Conservation (phyloP, 2,888 invertebrate genomes). For the Andricus quercusramuli region DNA sequence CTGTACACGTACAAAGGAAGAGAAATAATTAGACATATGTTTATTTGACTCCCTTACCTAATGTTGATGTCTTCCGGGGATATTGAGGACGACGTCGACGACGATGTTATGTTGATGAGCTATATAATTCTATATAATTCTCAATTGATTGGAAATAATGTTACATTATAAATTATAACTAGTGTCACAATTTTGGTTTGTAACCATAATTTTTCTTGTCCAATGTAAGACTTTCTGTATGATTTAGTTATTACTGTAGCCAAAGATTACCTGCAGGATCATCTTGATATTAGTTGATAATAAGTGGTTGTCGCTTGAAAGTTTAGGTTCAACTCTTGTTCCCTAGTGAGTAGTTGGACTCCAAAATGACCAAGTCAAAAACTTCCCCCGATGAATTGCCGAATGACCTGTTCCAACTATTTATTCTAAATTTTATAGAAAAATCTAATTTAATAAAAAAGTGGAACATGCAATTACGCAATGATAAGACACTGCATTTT, state of each 20-base stretch:
- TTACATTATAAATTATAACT: not conserved
- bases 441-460: constrained; percentile 57
- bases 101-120: not conserved
- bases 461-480: constrained; percentile 49
- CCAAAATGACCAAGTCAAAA: constrained; percentile 51
- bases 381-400: not conserved
- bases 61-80: constrained; percentile 62
- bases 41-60: constrained; percentile 72
- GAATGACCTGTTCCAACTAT: constrained; percentile 9
- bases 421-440: constrained; percentile 66
- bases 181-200: not conserved
- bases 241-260: constrained; percentile 63
- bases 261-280: constrained; percentile 72
- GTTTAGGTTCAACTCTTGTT: constrained; percentile 1
- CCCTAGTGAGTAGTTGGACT: not conserved
- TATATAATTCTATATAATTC: not conserved
- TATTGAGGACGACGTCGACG: constrained; percentile 36
- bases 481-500: constrained; percentile 48
- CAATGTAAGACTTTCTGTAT: constrained; percentile 54
- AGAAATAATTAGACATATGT: constrained; percentile 72
- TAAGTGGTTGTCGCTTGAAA: constrained; percentile 21
- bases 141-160: not conserved
- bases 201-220: not conserved
- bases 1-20: constrained; percentile 75
- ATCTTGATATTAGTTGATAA: constrained; percentile 68